These are phyloP conservation scores for Antidorcas marsupialis DNA, from an alignment of 2,113 vertebrate species.

Conservation along the genomic window DNA sequence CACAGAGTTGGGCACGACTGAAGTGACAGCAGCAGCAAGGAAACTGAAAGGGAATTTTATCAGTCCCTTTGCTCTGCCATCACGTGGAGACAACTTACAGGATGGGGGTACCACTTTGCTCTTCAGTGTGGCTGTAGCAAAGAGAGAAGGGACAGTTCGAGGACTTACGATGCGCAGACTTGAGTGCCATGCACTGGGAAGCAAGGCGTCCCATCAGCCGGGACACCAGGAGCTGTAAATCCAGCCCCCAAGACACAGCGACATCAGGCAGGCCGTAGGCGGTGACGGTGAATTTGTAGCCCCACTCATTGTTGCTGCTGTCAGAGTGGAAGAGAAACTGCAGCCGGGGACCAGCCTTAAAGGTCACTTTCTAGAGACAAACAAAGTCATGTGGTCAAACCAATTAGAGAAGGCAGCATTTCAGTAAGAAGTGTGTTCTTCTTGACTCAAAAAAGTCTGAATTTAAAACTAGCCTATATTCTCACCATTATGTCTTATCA, in stretches of 20 bases:
- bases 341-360: slow-evolving; percentile 94
- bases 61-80: neutral
- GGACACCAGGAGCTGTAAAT: slow-evolving; percentile 93
- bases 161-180: slow-evolving; percentile 78
- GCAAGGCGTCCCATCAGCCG: slow-evolving; percentile 95
- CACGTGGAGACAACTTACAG: neutral
- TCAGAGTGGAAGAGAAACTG: slow-evolving; percentile 99
- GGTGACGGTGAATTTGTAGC: slow-evolving; percentile 95
- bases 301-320: slow-evolving; percentile 98
- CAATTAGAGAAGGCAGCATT: slow-evolving; percentile 31
- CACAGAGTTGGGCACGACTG: neutral
- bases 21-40: neutral
- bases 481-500: neutral
- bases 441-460: neutral
- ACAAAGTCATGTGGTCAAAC: slow-evolving; percentile 73
- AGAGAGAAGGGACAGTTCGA: neutral
- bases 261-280: slow-evolving; percentile 93
- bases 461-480: neutral
- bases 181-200: slow-evolving; percentile 91
- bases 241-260: slow-evolving; percentile 94
- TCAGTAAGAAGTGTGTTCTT: neutral
- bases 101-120: neutral
- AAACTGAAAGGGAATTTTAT: neutral
- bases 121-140: neutral
- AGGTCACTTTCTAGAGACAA: slow-evolving; percentile 93